These are phyloP conservation scores for Keiferia lycopersicella DNA, from an alignment of 2,888 invertebrate species.

Conservation along the genomic window DNA sequence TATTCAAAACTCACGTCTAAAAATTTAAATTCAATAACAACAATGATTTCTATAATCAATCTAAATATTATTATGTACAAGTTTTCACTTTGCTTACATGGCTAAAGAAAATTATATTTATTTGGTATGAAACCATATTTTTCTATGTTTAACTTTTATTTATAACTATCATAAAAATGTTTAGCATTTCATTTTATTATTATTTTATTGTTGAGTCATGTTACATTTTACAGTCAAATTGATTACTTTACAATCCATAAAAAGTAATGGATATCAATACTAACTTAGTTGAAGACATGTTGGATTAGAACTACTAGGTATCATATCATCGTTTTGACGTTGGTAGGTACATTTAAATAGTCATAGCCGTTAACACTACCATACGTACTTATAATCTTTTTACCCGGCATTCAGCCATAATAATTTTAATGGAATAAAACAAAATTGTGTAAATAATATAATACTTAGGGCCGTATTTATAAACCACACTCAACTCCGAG, in stretches of 20 bases:
- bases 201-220: too few relatives aligned
- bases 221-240: neutral
- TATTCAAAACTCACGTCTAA: constrained; percentile 66
- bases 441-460: constrained; percentile 20
- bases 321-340: constrained; percentile 41
- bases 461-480: too few relatives aligned
- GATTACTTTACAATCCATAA: neutral
- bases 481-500: too few relatives aligned
- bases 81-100: constrained; percentile 1
- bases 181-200: too few relatives aligned
- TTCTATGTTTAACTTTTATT: too few relatives aligned
- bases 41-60: constrained; percentile 56
- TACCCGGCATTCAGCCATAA: neutral
- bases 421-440: neutral
- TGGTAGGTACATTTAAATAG: constrained; percentile 62
- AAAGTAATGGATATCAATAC: neutral
- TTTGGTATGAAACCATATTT: too few relatives aligned
- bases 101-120: neutral
- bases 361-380: constrained; percentile 52
- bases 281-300: constrained; percentile 61
- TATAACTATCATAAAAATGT: too few relatives aligned
- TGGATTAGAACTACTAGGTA: constrained; percentile 44
- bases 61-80: constrained; percentile 64
- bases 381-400: neutral
- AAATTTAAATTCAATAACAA: constrained; percentile 71